Percentiles rank a stretch among this genome's conserved stretches.
phyloP scores from a whole-genome alignment of 2,888 invertebrate species.

The Halictus ligatus region DNA sequence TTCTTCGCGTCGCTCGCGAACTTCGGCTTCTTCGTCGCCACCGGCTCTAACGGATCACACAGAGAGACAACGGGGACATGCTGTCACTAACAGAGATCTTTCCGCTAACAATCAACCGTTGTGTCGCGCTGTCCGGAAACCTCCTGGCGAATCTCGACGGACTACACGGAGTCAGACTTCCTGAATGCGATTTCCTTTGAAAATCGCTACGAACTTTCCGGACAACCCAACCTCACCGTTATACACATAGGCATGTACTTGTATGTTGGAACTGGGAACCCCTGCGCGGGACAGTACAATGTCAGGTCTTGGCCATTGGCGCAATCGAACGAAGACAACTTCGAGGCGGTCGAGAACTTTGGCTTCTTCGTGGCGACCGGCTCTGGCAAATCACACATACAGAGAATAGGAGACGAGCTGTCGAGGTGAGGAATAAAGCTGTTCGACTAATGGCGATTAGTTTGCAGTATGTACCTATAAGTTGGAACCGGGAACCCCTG shows the following conservation, averaged over 20 bases:
- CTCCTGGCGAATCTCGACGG: neutral
- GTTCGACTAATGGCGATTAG: neutral
- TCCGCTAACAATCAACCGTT: neutral
- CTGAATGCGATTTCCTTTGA: neutral
- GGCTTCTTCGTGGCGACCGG: constrained; percentile 1
- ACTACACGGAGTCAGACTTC: neutral
- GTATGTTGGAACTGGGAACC: constrained; percentile 87
- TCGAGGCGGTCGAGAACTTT: constrained; percentile 85
- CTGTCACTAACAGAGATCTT: neutral
- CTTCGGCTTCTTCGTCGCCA: constrained; percentile 47
- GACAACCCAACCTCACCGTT: neutral
- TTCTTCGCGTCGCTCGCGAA: constrained; percentile 88
- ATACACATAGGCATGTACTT: neutral
- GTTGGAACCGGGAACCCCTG: constrained; percentile 89
- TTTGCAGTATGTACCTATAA: neutral
- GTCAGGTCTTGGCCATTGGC: constrained; percentile 87
- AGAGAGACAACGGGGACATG: constrained; percentile 59
- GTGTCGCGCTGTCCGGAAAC: neutral
- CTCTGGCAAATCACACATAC: neutral
- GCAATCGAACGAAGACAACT: constrained; percentile 89
- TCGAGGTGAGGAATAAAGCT: constrained; percentile 80
- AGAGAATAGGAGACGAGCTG: neutral
- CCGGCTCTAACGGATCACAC: constrained; percentile 81
- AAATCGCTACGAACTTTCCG: neutral
- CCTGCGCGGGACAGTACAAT: constrained; percentile 89